A percentile compares a stretch with the other conserved stretches of the same genome.
Evolutionary conservation across 2,888 invertebrate genomes (phyloP).

Genomic region (Drosophila neonasuta): DNA sequence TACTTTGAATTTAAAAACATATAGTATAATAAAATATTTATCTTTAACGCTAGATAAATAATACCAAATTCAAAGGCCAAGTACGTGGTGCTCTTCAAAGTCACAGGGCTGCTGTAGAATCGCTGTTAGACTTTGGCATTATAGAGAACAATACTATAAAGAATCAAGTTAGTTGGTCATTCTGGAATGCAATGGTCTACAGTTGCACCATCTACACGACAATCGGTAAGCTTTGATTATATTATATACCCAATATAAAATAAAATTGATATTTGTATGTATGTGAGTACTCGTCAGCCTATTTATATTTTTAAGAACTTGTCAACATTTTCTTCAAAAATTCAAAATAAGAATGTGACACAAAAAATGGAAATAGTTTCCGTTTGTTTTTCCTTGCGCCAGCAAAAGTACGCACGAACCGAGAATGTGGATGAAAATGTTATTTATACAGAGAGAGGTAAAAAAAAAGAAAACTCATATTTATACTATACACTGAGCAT

Average conservation of each 20-base stretch:
- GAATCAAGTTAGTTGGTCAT: conserved; percentile 87
- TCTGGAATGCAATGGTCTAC: conserved; percentile 93
- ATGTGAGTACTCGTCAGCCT: conserved; percentile 14
- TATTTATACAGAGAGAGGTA: conserved; percentile 38
- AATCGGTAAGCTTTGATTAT: conserved; percentile 86
- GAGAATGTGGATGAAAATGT: neutral
- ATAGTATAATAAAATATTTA: too few relatives aligned
- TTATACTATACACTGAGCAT: conserved; percentile 15
- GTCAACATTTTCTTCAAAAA: conserved; percentile 57
- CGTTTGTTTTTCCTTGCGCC: conserved; percentile 35
- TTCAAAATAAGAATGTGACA: conserved; percentile 63
- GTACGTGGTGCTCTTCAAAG: conserved; percentile 77
- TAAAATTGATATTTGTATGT: neutral
- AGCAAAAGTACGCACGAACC: conserved; percentile 37
- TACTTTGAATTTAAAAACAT: neutral
- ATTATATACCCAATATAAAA: neutral
- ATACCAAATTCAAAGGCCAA: conserved; percentile 83
- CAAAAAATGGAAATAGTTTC: conserved; percentile 70
- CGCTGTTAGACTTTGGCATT: conserved; percentile 55
- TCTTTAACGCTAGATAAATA: conserved; percentile 36
- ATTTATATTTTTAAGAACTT: conserved; percentile 42
- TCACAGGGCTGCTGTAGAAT: conserved; percentile 83
- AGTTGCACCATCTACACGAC: conserved; percentile 95
- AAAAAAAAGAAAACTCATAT: conserved; percentile 28
- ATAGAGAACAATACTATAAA: conserved; percentile 66